Percentiles rank a stretch among this genome's conserved stretches.
Evolutionary conservation across 2,888 invertebrate species (phyloP).

Genomic region (Microctonus hyperodae): DNA sequence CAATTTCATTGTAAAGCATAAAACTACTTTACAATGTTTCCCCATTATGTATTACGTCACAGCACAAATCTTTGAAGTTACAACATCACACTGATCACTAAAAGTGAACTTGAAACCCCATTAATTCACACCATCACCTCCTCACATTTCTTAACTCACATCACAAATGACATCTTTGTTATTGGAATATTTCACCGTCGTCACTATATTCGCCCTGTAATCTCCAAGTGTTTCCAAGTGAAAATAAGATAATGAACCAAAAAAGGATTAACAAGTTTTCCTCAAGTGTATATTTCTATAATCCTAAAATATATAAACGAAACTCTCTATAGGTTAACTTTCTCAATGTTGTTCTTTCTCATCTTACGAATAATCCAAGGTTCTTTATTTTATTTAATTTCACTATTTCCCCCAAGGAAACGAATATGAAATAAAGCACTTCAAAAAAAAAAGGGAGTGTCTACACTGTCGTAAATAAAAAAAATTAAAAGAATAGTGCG

Average conservation of each 20-base stretch:
- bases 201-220: not conserved
- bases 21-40: not conserved
- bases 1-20: not conserved
- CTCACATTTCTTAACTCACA: not conserved
- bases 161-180: not conserved
- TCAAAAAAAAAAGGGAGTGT: constrained; percentile 7
- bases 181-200: not conserved
- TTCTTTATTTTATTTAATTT: not conserved
- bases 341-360: not conserved
- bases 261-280: constrained; percentile 6
- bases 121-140: not conserved
- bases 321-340: not conserved
- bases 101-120: not conserved
- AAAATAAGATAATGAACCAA: constrained; percentile 6
- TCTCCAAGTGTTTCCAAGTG: not conserved
- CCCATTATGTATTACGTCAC: not conserved
- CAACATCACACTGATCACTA: constrained; percentile 1
- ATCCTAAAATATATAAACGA: not conserved
- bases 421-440: not conserved
- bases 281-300: not conserved
- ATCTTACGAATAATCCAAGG: not conserved
- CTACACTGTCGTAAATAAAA: not conserved
- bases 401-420: not conserved
- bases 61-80: not conserved
- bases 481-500: constrained; percentile 11